Evolutionary conservation across 2,113 vertebrate genomes (phyloP), one percentile per base, ranked within the genome.

Genomic region (western clawed frog (Xenopus tropicalis)): DNA sequence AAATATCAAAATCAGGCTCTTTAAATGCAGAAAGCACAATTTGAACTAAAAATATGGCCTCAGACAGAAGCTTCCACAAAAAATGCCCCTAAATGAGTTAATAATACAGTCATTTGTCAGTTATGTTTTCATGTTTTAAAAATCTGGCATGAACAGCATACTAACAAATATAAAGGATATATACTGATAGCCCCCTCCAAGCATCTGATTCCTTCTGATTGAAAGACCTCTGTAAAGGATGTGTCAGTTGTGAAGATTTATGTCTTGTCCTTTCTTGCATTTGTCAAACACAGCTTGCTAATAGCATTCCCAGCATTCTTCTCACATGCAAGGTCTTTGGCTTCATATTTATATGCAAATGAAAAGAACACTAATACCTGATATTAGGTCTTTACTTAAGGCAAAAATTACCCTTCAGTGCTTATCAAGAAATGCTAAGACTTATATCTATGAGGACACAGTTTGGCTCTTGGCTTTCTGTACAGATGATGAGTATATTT

Each of bases 261-360:
- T 59, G 13, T 59, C 57, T 59, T 59, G 57, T 59, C 11, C 11
- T 59, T 59, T 22, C 57, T 24, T 59, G 57, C 57, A 59, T 23
- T 59, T 59, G 57, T 59, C 22, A 59, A 59, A 59, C 57, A 23
- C 57, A 24, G 54, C 19, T 57, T 21, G 20, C 57, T 59, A 59
- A 23, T 59, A 23, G 57, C 57, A 59, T 59, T 59, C 57, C 57
- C 22, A 14, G 11, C 3, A 59, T 59, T 59, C 22, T 59, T 59
- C 21, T 14, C 57, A 24, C 20, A 59, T 59, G 20, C 57, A 22
- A 54, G 52, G 52, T 54, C 52, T 54, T 54, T 54, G 52, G 19
- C 16, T 48, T 54, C 52, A n/a, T 20, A 10, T n/a, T 24, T 23
- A 21, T 59, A 59, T 59, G 20, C 57, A 59, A 23, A 59, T 59